Evolutionary conservation across 2,113 vertebrate genomes (phyloP), one percentile per base, ranked within the genome.

Genomic region (Rousettus leschenaultii): DNA sequence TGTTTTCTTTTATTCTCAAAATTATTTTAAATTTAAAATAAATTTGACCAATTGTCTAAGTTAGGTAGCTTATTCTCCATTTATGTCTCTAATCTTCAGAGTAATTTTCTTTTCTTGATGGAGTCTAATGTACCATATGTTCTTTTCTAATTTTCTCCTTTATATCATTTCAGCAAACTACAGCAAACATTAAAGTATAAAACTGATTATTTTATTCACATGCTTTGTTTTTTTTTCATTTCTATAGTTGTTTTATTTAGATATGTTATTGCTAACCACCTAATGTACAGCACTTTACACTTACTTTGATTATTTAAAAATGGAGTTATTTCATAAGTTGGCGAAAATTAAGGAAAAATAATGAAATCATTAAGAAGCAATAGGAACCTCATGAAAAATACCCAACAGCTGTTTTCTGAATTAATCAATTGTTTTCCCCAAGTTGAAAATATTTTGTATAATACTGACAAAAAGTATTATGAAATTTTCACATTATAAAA

Each of bases 41-140:
- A 51, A 51, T 95, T 96, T 96, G 3, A 5, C 71, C 59, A 35
- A 78, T 88, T 90, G 90, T 79, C 92, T 86, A 86, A 97, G 89
- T 57, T 73, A 2, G 12, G 12, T 26, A 35, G 38, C 33, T 3
- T 0, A 14, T 18, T 93, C 61, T 96, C 45, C 30, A 87, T 24
- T 55, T 1, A 0, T 55, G 1, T 43, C 11, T 77, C n/a, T 94
- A 89, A 21, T 94, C 75, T 93, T 59, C 66, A 89, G 74, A 57
- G 68, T 65, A 82, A 26, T 21, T 93, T 30, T 30, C 13, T 68
- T 94, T 95, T 92, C n/a, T 74, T 94, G 22, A 55, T 68, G 12
- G 79, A 77, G 89, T 95, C 30, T 89, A 2, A 84, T 96, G 61
- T 85, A 13, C n/a, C 51, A 93, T 94, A 66, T 80, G 57, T 93